Evolutionary conservation across 2,888 invertebrate genomes (phyloP), one percentile per base, ranked within the genome.

Genomic region (Drosophila parthenogenetica): DNA sequence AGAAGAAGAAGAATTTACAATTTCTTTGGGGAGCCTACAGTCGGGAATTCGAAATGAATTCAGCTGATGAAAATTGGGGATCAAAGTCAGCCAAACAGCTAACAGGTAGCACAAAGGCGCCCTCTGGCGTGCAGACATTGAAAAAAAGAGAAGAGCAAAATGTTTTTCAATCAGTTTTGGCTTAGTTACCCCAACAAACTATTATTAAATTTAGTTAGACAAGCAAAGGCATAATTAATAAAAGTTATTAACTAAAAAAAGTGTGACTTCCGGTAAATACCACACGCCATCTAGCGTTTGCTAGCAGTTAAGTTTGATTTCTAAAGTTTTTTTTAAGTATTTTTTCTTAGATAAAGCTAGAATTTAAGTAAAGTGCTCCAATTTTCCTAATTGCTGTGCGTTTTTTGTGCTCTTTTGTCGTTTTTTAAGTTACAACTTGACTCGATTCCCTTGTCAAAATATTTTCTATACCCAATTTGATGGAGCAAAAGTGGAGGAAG

Each of bases 331-430:
- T 35, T 35, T 10, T 5, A 29, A 1, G 14, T 40, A 2, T 29
- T 45, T 53, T 25, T 60, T 40, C n/a, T 29, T n/a, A 62, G 55
- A 48, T 59, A 42, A 63, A 75, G 55, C 58, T 59, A 54, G 17
- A 25, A 22, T 14, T 53, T 16, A 45, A 19, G 17, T 14, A 40
- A 50, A 51, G 69, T 58, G 63, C 74, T 79, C 43, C 53, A 61
- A 68, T 75, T 75, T 79, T 19, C 29, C 45, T 74, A 75, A 79
- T 75, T 79, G 75, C 51, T 74, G 43, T 25, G 43, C 3, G 11
- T 51, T 40, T 45, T 37, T 49, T 25, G 8, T 37, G 13, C 35
- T 11, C 35, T 35, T 22, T n/a, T 16, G 8, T 2, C 16, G 19
- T 53, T 37, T 39, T 48, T 40, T 19, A 32, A 54, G 35, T 48